Conservation (phyloP, 2,888 invertebrate genomes). For the Nomada hirtipes region DNA sequence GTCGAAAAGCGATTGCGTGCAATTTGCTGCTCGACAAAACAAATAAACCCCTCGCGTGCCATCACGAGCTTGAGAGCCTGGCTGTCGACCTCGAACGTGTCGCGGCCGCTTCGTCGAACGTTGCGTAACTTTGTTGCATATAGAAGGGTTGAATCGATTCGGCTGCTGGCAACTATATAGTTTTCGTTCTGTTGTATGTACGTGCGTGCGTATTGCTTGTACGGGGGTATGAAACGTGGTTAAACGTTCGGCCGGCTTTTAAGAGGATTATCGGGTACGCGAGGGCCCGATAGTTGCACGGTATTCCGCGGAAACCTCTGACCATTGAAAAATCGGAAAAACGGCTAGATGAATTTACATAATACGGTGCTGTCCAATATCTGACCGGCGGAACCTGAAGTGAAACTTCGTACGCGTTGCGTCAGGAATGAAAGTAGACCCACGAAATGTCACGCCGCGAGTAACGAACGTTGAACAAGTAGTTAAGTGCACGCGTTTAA, state of each 20-base stretch:
- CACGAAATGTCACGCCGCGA: constrained; percentile 48
- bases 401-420: constrained; percentile 49
- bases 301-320: too few relatives aligned
- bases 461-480: constrained; percentile 40
- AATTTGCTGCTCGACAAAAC: constrained; percentile 16
- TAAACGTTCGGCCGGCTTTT: too few relatives aligned
- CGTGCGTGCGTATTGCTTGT: too few relatives aligned
- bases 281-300: too few relatives aligned
- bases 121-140: neutral
- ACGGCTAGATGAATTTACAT: constrained; percentile 18
- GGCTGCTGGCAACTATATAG: neutral
- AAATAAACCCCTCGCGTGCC: constrained; percentile 35
- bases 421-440: constrained; percentile 57
- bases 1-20: constrained; percentile 27
- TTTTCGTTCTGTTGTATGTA: too few relatives aligned
- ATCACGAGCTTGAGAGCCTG: neutral
- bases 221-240: too few relatives aligned
- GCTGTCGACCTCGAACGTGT: neutral
- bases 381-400: constrained; percentile 37
- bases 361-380: constrained; percentile 4
- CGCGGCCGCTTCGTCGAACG: neutral
- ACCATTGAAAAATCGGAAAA: constrained; percentile 1
- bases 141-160: neutral
- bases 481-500: constrained; percentile 9
- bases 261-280: too few relatives aligned